Percentiles rank a stretch among this genome's conserved stretches.
These are phyloP conservation scores for Smithornis capensis DNA, from an alignment of 2,113 vertebrate genomes.

Conservation along the genomic window DNA sequence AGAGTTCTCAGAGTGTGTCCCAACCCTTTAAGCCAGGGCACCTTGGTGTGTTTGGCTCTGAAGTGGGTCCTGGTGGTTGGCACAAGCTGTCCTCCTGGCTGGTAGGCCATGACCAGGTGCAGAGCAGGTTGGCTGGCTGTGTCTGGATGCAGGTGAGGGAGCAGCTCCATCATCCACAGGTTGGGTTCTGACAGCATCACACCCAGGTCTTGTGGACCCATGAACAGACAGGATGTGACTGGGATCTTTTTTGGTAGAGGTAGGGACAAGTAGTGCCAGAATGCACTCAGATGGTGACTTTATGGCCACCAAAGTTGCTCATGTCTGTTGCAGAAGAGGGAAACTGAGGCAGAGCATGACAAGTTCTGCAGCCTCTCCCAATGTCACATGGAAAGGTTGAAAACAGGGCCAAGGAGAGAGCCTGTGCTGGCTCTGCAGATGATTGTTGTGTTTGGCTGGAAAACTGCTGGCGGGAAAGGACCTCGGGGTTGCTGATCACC, in stretches of 20 bases:
- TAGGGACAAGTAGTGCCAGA: background rate
- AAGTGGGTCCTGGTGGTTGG: background rate
- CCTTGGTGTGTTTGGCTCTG: background rate
- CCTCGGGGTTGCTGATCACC: background rate
- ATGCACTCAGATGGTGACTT: background rate
- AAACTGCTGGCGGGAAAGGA: background rate
- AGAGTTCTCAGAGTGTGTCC: background rate
- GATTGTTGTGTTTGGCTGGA: background rate
- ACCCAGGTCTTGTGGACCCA: background rate
- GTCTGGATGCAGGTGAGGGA: background rate
- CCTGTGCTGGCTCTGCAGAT: fast-evolving
- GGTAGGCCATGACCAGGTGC: background rate
- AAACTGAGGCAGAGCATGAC: background rate
- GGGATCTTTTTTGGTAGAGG: background rate
- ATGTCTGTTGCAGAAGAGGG: background rate
- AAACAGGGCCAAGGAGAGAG: background rate
- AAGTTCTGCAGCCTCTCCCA: fast-evolving
- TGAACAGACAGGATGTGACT: background rate
- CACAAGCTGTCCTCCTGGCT: background rate
- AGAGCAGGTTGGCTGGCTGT: background rate
- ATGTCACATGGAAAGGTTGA: background rate
- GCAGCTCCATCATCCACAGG: background rate
- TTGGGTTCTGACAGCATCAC: background rate
- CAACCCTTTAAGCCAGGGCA: background rate
- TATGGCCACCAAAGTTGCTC: background rate